A percentile compares a stretch with the other conserved stretches of the same genome.
phyloP scores from a whole-genome alignment of 2,797 vertebrate genomes.

The Dallia pectoralis region DNA sequence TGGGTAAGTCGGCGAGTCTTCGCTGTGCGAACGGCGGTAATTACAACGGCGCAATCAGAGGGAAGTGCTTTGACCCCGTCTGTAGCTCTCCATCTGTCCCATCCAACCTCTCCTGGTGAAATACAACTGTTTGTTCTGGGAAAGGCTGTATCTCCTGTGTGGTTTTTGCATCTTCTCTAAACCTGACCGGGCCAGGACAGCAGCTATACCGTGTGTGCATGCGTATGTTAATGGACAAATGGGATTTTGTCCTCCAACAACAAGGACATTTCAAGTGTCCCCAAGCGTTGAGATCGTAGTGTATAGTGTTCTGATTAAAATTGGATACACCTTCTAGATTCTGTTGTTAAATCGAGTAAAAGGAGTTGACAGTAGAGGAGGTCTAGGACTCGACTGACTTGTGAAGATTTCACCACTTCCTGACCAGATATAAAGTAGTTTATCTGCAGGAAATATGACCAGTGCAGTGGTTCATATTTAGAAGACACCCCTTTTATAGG shows the following conservation, averaged over 20 bases:
- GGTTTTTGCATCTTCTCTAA: not conserved
- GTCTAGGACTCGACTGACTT: not conserved
- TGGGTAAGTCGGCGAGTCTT: slow-evolving; percentile 72
- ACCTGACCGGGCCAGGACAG: not conserved
- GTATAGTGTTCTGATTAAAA: slow-evolving; percentile 25
- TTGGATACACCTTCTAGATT: not conserved
- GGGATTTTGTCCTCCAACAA: no score
- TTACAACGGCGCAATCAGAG: slow-evolving; percentile 4
- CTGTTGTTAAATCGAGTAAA: slow-evolving; percentile 4
- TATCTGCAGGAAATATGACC: not conserved
- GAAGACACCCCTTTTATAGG: not conserved
- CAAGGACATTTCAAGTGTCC: no score
- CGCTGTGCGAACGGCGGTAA: slow-evolving; percentile 15
- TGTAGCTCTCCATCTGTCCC: not conserved
- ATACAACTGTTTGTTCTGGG: not conserved
- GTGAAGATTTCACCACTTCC: not conserved
- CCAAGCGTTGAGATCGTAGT: no score
- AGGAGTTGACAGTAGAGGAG: slow-evolving; percentile 1
- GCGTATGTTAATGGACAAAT: no score
- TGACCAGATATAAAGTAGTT: not conserved
- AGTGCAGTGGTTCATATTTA: not conserved
- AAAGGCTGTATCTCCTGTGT: not conserved
- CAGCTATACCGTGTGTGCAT: no score
- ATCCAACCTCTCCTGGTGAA: not conserved
- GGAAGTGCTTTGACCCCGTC: not conserved